Evolutionary conservation across 2,888 invertebrate genomes (phyloP), one percentile per base, ranked within the genome.

Genomic region (Macrosiphum euphorbiae): DNA sequence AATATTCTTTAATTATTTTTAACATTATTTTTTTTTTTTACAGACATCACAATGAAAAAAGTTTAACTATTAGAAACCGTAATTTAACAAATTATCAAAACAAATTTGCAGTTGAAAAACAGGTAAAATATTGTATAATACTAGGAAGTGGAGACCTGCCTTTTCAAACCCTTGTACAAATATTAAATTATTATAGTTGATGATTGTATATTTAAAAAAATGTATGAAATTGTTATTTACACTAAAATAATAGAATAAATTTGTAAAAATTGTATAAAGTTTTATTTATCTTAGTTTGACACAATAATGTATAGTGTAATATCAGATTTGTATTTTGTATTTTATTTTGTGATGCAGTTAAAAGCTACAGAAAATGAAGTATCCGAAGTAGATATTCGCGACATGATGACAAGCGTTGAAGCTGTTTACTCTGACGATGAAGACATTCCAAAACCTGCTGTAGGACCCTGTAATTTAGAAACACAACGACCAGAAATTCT

Each of bases 391-490:
- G 95, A 95, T 88, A 91, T 95, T 58, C 94, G 92, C 24, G 95
- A 95, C 58, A 94, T 95, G 61, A 94, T 95, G 61, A 95, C 95
- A 86, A 94, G 95, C 35, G 95, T 95, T 20, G 95, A 95, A 95
- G 95, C 95, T 47, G 95, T 95, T 20, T 95, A 95, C 94, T 95
- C 95, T 1, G 95, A 95, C 90, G 95, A 95, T 88, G 95, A 95
- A 92, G 94, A 94, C 44, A n/a, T 89, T 35, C 87, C 92, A 61
- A 94, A 94, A 88, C 41, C 52, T 24, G 41, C 52, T 24, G 41
- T 88, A 24, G 61, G 55, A 55, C 84, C 94, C 5, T 78, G 78
- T 20, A 61, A 85, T 91, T n/a, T 89, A 44, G 92, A 41, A 50
- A 91, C 61, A 44, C 90, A 90, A 91, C 61, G 88, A 52, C 58